Conservation (phyloP, 2,888 invertebrate genomes). For the Lathronympha strigana region DNA sequence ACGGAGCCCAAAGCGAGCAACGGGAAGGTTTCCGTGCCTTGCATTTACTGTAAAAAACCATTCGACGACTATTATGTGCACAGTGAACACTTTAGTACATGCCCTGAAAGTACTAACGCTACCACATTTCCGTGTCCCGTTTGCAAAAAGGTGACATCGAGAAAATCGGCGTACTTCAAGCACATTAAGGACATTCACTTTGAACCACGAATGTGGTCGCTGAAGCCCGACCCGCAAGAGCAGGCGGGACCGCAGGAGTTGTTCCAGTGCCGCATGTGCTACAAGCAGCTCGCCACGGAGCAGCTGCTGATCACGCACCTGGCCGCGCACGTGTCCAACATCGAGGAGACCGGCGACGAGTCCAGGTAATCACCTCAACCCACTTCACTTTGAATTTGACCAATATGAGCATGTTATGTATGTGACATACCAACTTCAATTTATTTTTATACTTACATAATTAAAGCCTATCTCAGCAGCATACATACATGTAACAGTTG, state of each 20-base stretch:
- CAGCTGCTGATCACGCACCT: constrained; percentile 71
- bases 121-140: constrained; percentile 61
- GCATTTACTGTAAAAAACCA: constrained; percentile 63
- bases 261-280: constrained; percentile 72
- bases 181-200: constrained; percentile 70
- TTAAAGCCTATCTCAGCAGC: too few species aligned
- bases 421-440: too few species aligned
- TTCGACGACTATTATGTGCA: constrained; percentile 68
- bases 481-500: too few species aligned
- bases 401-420: too few species aligned
- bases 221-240: constrained; percentile 40
- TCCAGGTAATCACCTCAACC: constrained; percentile 57
- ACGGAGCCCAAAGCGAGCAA: constrained; percentile 40
- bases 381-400: too few species aligned
- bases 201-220: constrained; percentile 48
- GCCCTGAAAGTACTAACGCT: constrained; percentile 57
- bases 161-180: constrained; percentile 59
- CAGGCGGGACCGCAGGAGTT: constrained; percentile 30
- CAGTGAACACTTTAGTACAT: constrained; percentile 63
- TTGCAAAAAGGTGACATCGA: constrained; percentile 60
- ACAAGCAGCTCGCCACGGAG: constrained; percentile 64
- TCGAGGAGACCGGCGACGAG: constrained; percentile 62
- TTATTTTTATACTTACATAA: too few species aligned
- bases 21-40: constrained; percentile 60
- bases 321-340: constrained; percentile 72